Evolutionary conservation across 2,113 vertebrate species (phyloP), one percentile per base, ranked within the genome.

Genomic region (Ophiodon elongatus): DNA sequence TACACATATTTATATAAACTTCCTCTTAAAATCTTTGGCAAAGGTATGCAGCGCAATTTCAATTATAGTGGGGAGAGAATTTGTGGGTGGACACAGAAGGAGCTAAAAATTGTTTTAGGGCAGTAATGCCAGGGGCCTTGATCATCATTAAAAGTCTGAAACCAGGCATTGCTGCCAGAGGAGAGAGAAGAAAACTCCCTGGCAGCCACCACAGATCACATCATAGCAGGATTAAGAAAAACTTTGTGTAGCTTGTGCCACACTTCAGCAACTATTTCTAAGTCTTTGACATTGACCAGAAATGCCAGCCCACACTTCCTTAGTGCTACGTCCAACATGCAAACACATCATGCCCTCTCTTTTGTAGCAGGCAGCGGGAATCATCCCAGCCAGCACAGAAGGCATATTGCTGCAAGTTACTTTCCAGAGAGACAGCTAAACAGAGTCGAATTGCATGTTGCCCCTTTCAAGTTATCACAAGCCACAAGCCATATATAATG

Each of bases 381-480:
- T 70, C 43, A 69, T 78, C 29, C 68, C 9, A 37, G 54, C 64
- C 79, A 81, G 79, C 59, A 50, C 63, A 66, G 23, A 90, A 63
- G 85, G 33, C 76, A 81, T 82, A 74, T 56, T 65, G 56, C 76
- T 80, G 68, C 71, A 70, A 79, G 70, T 82, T 79, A 73, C 74
- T 76, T 84, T 74, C 13, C 35, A 57, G 70, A 74, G 70, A 86
- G 69, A 80, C 31, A 62, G 59, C 68, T 75, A 65, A 80, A 71
- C 14, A 69, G 57, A 59, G 64, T 31, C 14, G 35, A 52, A 73
- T 63, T 76, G 68, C 75, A 75, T 71, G 37, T 79, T 82, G 71
- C 83, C 82, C 74, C 50, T 82, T 74, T 80, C 35, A 84, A 78
- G 79, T 86, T 69, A 54, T 84, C 63, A 80, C 64, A 65, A 76